These are phyloP conservation scores for Hipposideros larvatus DNA, from an alignment of 2,797 vertebrate genomes.

Conservation along the genomic window DNA sequence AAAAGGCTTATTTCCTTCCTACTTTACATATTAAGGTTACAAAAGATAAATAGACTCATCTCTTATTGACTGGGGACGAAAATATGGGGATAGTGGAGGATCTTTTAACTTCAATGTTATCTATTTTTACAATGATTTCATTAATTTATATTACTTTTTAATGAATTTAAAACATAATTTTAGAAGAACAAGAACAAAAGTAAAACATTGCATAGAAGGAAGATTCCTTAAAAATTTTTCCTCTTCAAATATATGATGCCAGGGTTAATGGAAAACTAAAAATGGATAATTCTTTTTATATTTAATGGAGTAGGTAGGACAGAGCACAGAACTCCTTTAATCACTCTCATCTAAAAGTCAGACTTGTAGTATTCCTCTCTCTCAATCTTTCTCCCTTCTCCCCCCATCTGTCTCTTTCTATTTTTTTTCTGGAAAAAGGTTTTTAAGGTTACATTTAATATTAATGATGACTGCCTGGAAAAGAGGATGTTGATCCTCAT, in stretches of 20 bases:
- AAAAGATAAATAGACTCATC: background rate
- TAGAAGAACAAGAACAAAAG: conserved; percentile 58
- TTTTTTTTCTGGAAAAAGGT: background rate
- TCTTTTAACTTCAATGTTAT: conserved; percentile 14
- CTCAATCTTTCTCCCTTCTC: background rate
- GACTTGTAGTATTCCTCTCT: background rate
- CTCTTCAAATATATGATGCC: conserved; percentile 44
- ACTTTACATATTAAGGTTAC: background rate
- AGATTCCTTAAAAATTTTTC: conserved; percentile 54
- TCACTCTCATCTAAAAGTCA: conserved; percentile 57
- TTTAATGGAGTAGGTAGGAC: conserved; percentile 74
- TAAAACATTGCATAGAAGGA: conserved; percentile 58
- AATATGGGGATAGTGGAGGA: background rate
- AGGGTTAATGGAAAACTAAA: conserved; percentile 75
- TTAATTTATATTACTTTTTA: conserved; percentile 65
- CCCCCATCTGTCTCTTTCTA: background rate
- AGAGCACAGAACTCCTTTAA: conserved; percentile 60
- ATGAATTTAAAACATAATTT: conserved; percentile 66
- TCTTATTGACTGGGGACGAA: background rate
- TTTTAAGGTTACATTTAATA: conserved; percentile 53
- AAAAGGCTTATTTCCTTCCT: background rate
- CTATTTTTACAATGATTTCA: conserved; percentile 66
- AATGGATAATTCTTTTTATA: conserved; percentile 76
- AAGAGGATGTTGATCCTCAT: background rate
- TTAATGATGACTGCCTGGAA: conserved; percentile 29